A percentile compares a stretch with the other conserved stretches of the same genome.
Conservation (phyloP, 2,888 invertebrate genomes). For the Synergus itoensis region DNA sequence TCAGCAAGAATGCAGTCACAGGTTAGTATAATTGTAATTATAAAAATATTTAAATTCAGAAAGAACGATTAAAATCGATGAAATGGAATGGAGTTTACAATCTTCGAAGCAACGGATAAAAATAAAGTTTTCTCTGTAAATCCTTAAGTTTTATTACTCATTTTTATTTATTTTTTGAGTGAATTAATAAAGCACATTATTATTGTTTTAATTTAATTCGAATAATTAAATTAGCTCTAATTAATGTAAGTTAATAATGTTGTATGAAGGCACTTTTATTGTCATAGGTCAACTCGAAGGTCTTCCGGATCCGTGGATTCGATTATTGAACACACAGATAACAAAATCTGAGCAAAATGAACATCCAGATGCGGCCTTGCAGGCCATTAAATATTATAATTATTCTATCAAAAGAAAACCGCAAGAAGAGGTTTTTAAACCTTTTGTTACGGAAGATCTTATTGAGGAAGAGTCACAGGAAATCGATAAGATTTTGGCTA, state of each 20-base stretch:
- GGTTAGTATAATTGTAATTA: constrained; percentile 68
- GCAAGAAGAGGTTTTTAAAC: constrained; percentile 84
- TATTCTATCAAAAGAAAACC: constrained; percentile 91
- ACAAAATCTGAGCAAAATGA: constrained; percentile 92
- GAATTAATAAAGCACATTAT: not conserved
- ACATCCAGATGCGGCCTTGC: constrained; percentile 93
- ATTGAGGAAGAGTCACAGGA: constrained; percentile 91
- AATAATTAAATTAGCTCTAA: not conserved
- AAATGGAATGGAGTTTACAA: too few relatives aligned
- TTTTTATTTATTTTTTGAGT: too few relatives aligned
- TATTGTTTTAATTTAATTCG: not conserved
- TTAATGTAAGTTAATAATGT: not conserved
- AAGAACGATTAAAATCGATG: too few relatives aligned
- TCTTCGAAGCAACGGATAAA: too few relatives aligned
- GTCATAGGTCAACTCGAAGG: constrained; percentile 86
- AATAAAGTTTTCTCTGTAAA: too few relatives aligned
- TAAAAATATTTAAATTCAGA: not conserved
- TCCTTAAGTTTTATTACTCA: too few relatives aligned
- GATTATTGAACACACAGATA: constrained; percentile 89
- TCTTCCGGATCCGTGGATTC: constrained; percentile 90
- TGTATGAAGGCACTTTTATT: not conserved
- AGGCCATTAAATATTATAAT: constrained; percentile 94
- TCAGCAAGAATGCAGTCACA: constrained; percentile 89
- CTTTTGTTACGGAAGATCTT: constrained; percentile 88
- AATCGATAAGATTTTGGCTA: constrained; percentile 87